Base-by-base conservation (phyloP, 1,140 invertebrate genomes). In the Archegozetes longisetosus region DNA sequence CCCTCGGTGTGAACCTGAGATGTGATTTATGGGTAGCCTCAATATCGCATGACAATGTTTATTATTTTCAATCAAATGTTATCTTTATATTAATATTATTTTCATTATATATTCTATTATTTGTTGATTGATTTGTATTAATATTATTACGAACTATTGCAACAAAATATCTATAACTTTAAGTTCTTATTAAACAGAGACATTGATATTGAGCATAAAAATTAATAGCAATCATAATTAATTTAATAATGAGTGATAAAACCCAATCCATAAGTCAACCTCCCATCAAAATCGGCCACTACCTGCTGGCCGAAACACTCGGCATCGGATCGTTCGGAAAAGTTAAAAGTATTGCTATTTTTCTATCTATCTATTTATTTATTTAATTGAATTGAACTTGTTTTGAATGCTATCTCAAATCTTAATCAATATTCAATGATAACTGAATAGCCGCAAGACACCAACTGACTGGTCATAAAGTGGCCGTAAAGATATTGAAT, bases 401-500 rank as follows among this genome's bases (percentile, higher is more conserved):
- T 28, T 50, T 58, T 49, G 22, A 25, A 4, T 54, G 27, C 4
- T 55, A 53, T 58, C 13, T 13, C 2, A 20, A 3, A 32, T 51
- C n/a, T 3, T 55, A 1, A 55, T 32, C 3, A 3, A 3, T 28
- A 28, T 55, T 13, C 20, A 17, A 27, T 17, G 25, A 20, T 56
- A n/a, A 23, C 20, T 69, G 71, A 75, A 27, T 67, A 86, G 84
- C 97, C 71, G 95, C 94, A 3, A 90, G 93, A 71, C 96, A 99
- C 77, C 88, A 96, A 65, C 74, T 95, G 26, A 98, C 96, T 6
- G 89, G 88, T 61, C 92, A 98, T 70, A 97, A 98, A 77, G 96
- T 99, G 40, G 95, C 95, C 26, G 88, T 99, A 0, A 99, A 99
- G 75, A 98, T 99, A 64, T 74, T 99, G 25, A 99, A 99, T 73